phyloP scores from a whole-genome alignment of 2,888 invertebrate genomes.

The Lasiommata megera region DNA sequence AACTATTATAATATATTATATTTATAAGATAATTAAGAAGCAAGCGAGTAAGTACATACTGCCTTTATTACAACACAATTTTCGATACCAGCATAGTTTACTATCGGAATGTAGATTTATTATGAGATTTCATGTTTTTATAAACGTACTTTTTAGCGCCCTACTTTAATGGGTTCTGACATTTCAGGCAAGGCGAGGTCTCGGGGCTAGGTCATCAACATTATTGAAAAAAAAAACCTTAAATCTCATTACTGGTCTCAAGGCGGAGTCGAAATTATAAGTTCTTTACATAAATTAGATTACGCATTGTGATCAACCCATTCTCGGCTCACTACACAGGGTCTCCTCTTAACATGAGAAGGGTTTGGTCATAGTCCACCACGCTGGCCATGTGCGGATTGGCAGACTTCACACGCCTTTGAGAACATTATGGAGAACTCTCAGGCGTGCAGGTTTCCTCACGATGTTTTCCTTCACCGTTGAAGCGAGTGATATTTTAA shows the following conservation, averaged over 20 bases:
- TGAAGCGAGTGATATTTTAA: too few relatives aligned
- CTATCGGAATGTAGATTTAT: background rate
- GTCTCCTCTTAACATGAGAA: too few relatives aligned
- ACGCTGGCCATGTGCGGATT: too few relatives aligned
- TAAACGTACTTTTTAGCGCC: background rate
- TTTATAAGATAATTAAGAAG: conserved; percentile 12
- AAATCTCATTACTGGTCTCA: background rate
- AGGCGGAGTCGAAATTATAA: background rate
- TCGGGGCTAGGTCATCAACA: background rate
- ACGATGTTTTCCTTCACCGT: too few relatives aligned
- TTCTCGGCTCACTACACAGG: too few relatives aligned
- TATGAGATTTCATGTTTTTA: background rate
- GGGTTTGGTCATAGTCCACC: too few relatives aligned
- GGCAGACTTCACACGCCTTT: too few relatives aligned
- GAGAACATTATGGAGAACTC: too few relatives aligned
- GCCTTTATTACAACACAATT: background rate
- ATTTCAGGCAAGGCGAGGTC: background rate
- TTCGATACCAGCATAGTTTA: conserved; percentile 8
- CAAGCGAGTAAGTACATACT: background rate
- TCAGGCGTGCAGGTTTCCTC: too few relatives aligned
- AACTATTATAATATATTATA: conserved; percentile 12
- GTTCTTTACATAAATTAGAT: too few relatives aligned
- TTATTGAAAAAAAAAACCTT: background rate
- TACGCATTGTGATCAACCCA: too few relatives aligned
- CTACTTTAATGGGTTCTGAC: background rate